Percentiles rank a stretch among this genome's conserved stretches.
Conservation (phyloP, 1,140 invertebrate species). For the Eupristina koningsbergeri region DNA sequence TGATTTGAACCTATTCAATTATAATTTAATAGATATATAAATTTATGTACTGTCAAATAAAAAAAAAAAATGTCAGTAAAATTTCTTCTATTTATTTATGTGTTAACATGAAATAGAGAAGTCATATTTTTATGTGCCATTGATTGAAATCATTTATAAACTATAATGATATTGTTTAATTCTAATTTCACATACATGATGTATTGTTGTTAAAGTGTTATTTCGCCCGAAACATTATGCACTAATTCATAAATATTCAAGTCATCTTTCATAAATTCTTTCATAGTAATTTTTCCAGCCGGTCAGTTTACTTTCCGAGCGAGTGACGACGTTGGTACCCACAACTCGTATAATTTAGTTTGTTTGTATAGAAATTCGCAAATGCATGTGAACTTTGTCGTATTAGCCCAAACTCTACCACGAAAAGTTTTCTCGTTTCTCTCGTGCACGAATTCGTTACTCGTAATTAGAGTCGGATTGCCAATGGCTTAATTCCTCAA, state of each 20-base stretch:
- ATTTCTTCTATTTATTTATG: no score
- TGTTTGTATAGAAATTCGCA: background rate
- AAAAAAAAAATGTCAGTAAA: no score
- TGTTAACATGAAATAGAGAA: no score
- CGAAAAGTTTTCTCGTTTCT: conserved; percentile 69
- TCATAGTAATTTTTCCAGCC: background rate
- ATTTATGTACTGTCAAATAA: no score
- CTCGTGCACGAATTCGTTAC: conserved; percentile 70
- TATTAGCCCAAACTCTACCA: conserved; percentile 46
- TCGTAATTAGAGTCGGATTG: conserved; percentile 73
- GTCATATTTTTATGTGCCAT: no score
- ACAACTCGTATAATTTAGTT: background rate
- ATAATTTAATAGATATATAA: no score
- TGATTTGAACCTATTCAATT: background rate
- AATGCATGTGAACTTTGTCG: background rate
- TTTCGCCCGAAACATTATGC: no score
- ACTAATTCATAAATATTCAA: background rate
- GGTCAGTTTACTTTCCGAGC: background rate
- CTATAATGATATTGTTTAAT: no score
- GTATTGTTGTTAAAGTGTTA: no score
- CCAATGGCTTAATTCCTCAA: conserved; percentile 73
- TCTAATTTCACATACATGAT: no score
- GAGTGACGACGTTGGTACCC: background rate
- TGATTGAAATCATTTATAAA: no score
- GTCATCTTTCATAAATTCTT: background rate